phyloP scores from a whole-genome alignment of 2,113 vertebrate species.

The Poecilia latipinna region DNA sequence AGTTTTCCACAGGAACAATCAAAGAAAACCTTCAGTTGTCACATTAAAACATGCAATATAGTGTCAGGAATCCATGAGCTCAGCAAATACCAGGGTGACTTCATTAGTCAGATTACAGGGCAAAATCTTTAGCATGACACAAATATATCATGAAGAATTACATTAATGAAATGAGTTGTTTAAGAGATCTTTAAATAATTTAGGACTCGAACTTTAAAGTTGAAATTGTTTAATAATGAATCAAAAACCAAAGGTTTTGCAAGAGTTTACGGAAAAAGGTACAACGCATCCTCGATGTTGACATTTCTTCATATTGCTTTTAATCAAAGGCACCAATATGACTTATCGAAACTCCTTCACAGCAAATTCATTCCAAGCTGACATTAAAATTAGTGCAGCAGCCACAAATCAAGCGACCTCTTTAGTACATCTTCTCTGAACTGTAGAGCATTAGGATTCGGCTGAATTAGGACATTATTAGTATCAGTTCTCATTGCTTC shows the following conservation, averaged over 20 bases:
- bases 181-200: neutral
- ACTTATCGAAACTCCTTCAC: neutral
- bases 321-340: neutral
- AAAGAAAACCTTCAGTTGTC: too few relatives aligned
- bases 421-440: neutral
- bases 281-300: neutral
- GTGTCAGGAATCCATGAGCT: too few relatives aligned
- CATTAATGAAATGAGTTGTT: too few relatives aligned
- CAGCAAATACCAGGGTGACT: too few relatives aligned
- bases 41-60: too few relatives aligned
- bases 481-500: neutral
- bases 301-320: neutral
- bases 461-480: slow-evolving; percentile 8
- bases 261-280: neutral
- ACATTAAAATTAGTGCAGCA: neutral
- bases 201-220: neutral
- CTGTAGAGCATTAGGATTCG: neutral
- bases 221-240: neutral
- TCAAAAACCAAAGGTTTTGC: neutral
- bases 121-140: too few relatives aligned
- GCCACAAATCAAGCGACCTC: neutral
- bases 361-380: neutral
- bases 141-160: too few relatives aligned
- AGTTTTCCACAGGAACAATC: too few relatives aligned
- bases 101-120: too few relatives aligned